Conservation (phyloP, 2,113 vertebrate species). For the Condylura cristata region DNA sequence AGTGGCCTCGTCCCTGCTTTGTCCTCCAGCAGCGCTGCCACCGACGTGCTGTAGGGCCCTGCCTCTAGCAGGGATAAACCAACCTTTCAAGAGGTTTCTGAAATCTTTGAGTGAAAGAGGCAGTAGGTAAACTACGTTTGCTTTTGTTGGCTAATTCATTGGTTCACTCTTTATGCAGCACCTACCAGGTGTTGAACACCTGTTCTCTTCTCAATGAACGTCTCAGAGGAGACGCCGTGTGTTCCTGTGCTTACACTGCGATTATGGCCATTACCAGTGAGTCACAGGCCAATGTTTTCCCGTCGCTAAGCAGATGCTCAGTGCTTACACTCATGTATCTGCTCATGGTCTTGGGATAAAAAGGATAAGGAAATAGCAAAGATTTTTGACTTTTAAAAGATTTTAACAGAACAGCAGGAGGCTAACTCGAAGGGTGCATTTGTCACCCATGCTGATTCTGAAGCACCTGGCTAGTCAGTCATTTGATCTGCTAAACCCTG, state of each 20-base stretch:
- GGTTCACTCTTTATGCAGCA: not conserved
- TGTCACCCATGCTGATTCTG: not conserved
- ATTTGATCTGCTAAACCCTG: not conserved
- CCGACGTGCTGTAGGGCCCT: too few relatives aligned
- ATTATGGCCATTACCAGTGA: fast-evolving
- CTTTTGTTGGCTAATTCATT: too few relatives aligned
- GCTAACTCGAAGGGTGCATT: not conserved
- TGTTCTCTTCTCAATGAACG: not conserved
- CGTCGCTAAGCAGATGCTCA: not conserved
- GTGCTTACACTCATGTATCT: not conserved
- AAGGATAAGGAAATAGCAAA: not conserved
- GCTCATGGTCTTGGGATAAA: not conserved
- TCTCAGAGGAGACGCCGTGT: not conserved
- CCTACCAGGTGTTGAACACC: not conserved
- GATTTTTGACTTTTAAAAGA: not conserved
- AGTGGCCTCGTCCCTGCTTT: not conserved
- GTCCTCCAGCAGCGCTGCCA: not conserved
- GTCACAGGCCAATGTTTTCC: fast-evolving
- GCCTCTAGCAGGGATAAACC: not conserved
- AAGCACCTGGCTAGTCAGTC: not conserved
- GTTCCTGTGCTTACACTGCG: not conserved
- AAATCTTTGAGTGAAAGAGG: not conserved
- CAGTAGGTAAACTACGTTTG: not conserved
- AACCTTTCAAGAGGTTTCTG: not conserved
- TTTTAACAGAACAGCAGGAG: not conserved